phyloP scores from a whole-genome alignment of 1,140 invertebrate genomes.

The Lethocerus indicus region DNA sequence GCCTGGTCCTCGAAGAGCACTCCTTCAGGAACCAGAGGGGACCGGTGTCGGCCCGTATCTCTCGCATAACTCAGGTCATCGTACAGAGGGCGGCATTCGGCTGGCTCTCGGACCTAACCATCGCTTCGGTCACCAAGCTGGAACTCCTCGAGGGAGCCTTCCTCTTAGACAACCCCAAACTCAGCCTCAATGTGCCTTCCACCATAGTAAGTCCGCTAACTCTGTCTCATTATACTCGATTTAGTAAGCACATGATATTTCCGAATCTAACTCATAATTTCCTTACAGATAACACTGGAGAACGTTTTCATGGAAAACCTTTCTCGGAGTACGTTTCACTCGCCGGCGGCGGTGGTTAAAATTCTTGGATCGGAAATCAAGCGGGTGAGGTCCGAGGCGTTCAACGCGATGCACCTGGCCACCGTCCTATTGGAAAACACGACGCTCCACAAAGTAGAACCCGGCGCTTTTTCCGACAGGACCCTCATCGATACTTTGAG shows the following conservation, averaged over 20 bases:
- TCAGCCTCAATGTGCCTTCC: constrained; percentile 29
- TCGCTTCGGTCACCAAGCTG: constrained; percentile 28
- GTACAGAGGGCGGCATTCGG: constrained; percentile 42
- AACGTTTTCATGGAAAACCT: constrained; percentile 38
- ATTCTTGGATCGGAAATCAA: constrained; percentile 36
- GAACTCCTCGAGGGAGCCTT: constrained; percentile 34
- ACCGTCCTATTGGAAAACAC: constrained; percentile 40
- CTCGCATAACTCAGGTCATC: constrained; percentile 32
- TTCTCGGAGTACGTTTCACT: constrained; percentile 40
- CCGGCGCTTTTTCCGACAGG: constrained; percentile 41
- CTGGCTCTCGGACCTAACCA: constrained; percentile 36
- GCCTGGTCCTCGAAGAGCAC: constrained; percentile 30
- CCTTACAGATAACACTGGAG: constrained; percentile 44
- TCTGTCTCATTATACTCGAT: neutral
- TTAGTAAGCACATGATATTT: neutral
- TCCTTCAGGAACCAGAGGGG: constrained; percentile 32
- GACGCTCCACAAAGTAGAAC: constrained; percentile 35
- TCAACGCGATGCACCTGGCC: constrained; percentile 41
- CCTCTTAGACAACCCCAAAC: constrained; percentile 4
- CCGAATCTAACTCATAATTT: neutral
- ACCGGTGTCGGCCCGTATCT: constrained; percentile 36
- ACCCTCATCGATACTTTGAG: constrained; percentile 40
- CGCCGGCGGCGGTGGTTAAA: constrained; percentile 37
- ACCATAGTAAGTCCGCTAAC: constrained; percentile 35
- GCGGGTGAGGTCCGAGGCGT: constrained; percentile 37